Conservation (phyloP, 2,113 vertebrate genomes). For the Sarotherodon lohbergeri region DNA sequence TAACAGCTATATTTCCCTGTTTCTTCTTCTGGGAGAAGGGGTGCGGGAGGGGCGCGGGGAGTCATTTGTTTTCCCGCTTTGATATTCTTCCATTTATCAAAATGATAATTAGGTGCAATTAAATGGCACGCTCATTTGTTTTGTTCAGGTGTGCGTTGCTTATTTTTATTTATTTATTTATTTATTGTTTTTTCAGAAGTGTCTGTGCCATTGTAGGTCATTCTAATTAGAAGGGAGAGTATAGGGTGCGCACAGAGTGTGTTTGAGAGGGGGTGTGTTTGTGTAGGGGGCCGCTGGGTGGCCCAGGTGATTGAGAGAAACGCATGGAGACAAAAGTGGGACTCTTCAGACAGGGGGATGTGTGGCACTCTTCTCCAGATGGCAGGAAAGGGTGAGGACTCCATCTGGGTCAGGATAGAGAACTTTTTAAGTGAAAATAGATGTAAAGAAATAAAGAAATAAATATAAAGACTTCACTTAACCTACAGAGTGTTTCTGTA, state of each 20-base stretch:
- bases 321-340: conserved; percentile 24
- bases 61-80: conserved; percentile 71
- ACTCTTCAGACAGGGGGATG: conserved; percentile 14
- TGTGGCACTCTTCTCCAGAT: conserved; percentile 9
- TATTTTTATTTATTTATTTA: conserved; percentile 43
- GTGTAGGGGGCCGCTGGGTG: neutral
- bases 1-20: conserved; percentile 63
- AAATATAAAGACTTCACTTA: neutral
- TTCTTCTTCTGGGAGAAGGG: conserved; percentile 61
- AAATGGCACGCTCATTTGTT: conserved; percentile 80
- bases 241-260: neutral
- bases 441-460: neutral
- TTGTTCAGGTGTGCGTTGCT: conserved; percentile 73
- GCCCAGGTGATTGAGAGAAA: conserved; percentile 49
- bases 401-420: conserved; percentile 24
- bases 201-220: conserved; percentile 64
- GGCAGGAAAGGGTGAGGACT: conserved; percentile 6
- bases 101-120: conserved; percentile 84
- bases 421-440: conserved; percentile 20
- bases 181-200: conserved; percentile 42
- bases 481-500: neutral
- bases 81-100: conserved; percentile 83
- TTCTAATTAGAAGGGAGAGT: conserved; percentile 50
- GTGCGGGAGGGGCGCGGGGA: conserved; percentile 49
- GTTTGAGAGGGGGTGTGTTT: neutral